Conservation (phyloP, 2,888 invertebrate genomes). For the Thera britannica region DNA sequence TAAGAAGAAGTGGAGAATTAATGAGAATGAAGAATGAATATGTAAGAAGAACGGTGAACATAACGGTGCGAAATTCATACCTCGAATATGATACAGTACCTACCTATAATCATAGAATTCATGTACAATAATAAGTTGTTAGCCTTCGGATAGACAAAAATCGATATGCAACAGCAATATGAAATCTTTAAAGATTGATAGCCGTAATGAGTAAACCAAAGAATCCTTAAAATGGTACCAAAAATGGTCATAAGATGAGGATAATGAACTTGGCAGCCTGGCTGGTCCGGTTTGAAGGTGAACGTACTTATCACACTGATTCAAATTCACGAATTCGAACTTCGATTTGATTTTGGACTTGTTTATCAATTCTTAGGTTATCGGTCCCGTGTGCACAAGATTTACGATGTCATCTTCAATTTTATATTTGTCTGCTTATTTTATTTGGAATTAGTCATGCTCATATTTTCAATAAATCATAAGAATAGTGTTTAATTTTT, state of each 20-base stretch:
- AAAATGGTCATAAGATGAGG: constrained; percentile 71
- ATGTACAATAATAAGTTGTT: no score
- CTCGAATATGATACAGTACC: no score
- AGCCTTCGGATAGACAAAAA: no score
- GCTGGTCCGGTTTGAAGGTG: constrained; percentile 80
- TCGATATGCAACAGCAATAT: neutral
- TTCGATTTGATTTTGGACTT: constrained; percentile 69
- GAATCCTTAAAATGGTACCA: constrained; percentile 51
- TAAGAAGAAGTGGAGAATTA: no score
- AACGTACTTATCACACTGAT: constrained; percentile 71
- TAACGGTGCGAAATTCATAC: no score
- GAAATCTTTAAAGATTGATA: constrained; percentile 24
- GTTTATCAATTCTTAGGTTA: constrained; percentile 74
- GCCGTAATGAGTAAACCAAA: constrained; percentile 44
- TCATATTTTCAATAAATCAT: constrained; percentile 1
- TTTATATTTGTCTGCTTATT: constrained; percentile 40
- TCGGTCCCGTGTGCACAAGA: constrained; percentile 66
- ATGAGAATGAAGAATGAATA: no score
- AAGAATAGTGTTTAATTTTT: constrained; percentile 9
- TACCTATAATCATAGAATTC: no score
- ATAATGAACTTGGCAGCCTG: constrained; percentile 75
- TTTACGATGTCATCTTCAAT: constrained; percentile 63
- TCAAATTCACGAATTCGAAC: constrained; percentile 73
- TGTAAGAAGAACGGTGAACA: no score
- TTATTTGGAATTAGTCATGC: constrained; percentile 24